Evolutionary conservation across 2,113 vertebrate genomes (phyloP).

Genomic region (Trochalopteron elliotii): DNA sequence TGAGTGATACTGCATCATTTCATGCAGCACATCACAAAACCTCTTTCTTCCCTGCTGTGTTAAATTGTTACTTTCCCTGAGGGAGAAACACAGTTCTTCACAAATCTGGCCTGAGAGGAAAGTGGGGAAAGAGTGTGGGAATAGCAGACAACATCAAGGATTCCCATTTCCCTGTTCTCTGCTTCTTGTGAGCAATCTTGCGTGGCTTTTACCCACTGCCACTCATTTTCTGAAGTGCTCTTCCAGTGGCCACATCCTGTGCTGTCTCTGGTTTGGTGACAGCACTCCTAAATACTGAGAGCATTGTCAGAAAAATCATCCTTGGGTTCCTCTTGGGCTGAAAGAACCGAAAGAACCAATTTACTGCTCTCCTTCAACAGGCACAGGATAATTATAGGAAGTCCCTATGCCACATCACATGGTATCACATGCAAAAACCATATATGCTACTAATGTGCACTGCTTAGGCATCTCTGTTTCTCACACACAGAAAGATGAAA

Average conservation of each 20-base stretch:
- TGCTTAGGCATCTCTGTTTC: neutral
- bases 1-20: neutral
- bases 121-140: neutral
- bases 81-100: neutral
- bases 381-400: neutral
- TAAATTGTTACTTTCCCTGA: constrained; percentile 5
- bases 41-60: neutral
- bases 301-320: constrained; percentile 27
- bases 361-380: neutral
- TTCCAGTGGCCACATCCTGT: constrained; percentile 8
- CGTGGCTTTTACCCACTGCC: neutral
- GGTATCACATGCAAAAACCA: constrained; percentile 57
- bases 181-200: neutral
- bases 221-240: neutral
- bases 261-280: neutral
- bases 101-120: neutral
- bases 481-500: neutral
- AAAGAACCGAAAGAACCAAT: constrained; percentile 28
- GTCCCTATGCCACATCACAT: neutral
- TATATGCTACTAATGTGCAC: neutral
- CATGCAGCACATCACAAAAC: neutral
- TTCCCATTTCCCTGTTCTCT: neutral
- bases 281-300: constrained; percentile 25
- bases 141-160: constrained; percentile 1
- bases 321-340: neutral